phyloP scores from a whole-genome alignment of 2,113 vertebrate species.

The Tiliqua scincoides region DNA sequence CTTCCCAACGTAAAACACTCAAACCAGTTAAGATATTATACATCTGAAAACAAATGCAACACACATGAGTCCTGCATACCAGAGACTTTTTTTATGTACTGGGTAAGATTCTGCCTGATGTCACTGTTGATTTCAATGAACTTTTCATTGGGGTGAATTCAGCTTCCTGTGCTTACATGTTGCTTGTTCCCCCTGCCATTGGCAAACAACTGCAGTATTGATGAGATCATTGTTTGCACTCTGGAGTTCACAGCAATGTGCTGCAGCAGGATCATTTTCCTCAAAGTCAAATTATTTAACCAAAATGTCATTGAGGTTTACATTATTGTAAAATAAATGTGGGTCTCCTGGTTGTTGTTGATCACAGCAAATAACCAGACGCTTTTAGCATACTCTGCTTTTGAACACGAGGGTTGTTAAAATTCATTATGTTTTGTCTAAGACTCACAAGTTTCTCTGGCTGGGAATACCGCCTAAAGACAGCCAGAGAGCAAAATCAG shows the following conservation, averaged over 20 bases:
- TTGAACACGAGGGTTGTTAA: conserved; percentile 15
- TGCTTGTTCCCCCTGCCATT: not conserved
- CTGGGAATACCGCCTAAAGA: not conserved
- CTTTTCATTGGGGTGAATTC: conserved; percentile 31
- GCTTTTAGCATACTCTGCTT: conserved; percentile 31
- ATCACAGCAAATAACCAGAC: not conserved
- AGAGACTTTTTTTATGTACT: not conserved
- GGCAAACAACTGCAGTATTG: not conserved
- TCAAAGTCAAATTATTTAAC: conserved; percentile 34
- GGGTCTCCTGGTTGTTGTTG: conserved; percentile 21
- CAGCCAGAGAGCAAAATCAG: not conserved
- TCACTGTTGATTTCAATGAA: conserved; percentile 26
- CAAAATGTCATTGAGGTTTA: conserved; percentile 41
- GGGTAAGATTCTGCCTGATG: not conserved
- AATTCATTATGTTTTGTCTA: conserved; percentile 40
- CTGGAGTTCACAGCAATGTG: conserved; percentile 25
- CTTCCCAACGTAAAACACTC: conserved; percentile 35
- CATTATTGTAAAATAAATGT: conserved; percentile 23
- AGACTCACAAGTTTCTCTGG: conserved; percentile 3
- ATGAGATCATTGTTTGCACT: conserved; percentile 7
- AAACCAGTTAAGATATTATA: conserved; percentile 14
- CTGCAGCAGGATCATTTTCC: conserved; percentile 27
- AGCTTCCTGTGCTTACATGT: not conserved
- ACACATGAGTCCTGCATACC: conserved; percentile 13
- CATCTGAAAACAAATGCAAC: not conserved